Evolutionary conservation across 2,113 vertebrate genomes (phyloP).

Genomic region (Poeciliopsis turrubarensis): DNA sequence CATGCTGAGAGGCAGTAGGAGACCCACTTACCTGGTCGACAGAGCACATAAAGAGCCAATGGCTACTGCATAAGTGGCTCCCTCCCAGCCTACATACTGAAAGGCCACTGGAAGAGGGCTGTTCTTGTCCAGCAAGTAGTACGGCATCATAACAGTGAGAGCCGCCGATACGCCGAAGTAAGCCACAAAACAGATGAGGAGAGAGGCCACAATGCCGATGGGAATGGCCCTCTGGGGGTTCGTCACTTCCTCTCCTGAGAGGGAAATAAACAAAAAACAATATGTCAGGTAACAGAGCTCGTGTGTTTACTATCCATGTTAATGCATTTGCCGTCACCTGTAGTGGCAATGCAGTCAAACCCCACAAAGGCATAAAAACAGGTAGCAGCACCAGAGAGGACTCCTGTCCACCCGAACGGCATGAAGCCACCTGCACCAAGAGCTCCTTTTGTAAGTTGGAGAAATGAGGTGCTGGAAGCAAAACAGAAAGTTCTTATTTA

Average conservation of each 20-base stretch:
- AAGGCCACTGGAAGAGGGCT: conserved; percentile 96
- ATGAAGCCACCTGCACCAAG: conserved; percentile 89
- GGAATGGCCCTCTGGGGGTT: conserved; percentile 97
- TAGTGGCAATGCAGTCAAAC: conserved; percentile 97
- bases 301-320: not conserved
- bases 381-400: conserved; percentile 93
- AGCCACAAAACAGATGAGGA: conserved; percentile 94
- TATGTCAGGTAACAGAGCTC: not conserved
- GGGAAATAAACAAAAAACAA: not conserved
- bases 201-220: conserved; percentile 92
- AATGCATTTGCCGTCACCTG: conserved; percentile 79
- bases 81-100: conserved; percentile 89
- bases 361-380: conserved; percentile 98
- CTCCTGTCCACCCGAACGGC: conserved; percentile 90
- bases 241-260: conserved; percentile 93
- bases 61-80: conserved; percentile 91
- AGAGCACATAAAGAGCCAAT: conserved; percentile 93
- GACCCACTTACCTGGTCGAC: conserved; percentile 87
- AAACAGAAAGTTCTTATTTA: not conserved
- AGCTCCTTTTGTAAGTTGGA: not conserved
- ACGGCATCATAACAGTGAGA: conserved; percentile 97
- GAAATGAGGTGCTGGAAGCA: conserved; percentile 73
- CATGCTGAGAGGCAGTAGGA: conserved; percentile 36
- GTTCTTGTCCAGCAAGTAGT: conserved; percentile 88
- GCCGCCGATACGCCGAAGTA: conserved; percentile 94